Base-by-base conservation (phyloP, 1,140 invertebrate genomes). In the Conus betulinus region DNA sequence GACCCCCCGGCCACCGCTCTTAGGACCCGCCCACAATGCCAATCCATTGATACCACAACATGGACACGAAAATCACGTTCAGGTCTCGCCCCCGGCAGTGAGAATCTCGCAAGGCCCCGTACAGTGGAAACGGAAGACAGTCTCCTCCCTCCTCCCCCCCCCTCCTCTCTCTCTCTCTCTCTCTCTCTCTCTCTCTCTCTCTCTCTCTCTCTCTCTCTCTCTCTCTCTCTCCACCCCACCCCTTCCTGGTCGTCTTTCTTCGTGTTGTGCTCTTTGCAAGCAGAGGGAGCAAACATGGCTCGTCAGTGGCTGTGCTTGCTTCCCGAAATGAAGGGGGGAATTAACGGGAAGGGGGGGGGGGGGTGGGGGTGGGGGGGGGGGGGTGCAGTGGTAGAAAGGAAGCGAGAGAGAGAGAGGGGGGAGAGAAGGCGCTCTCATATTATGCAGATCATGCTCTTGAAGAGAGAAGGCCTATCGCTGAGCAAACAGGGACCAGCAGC, bases 381-480 rank as follows among this genome's bases (percentile, higher is more conserved):
- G 39, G 39, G 39, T n/a, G n/a, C n/a, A n/a, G n/a, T n/a, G n/a
- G 39, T 39, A 39, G 39, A 39, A 39, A 39, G 39, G 39, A 39
- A 39, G 39, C 39, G 39, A 1, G 39, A 39, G 39, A 39, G 39
- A 39, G 39, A 39, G 39, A 39, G 39, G 3, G 76, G 25, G 8
- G 76, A 25, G 76, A 13, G 25, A 78, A 78, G 10, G 23, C 39
- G 76, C 79, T 81, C 55, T 84, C 57, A 84, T 84, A 84, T 84
- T 84, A 84, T 84, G 82, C 82, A 63, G 82, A 84, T 84, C 82
- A 23, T 84, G 82, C 55, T 84, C 55, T 84, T 63, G 55, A 84
- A 63, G 82, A 15, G 82, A 15, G 82, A 84, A 84, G 52, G 52
- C 82, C 57, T 84, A 84, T 84, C 82, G 53, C 57, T 84, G 53